Evolutionary conservation across 2,888 invertebrate species (phyloP).

Genomic region (Oligia strigilis): DNA sequence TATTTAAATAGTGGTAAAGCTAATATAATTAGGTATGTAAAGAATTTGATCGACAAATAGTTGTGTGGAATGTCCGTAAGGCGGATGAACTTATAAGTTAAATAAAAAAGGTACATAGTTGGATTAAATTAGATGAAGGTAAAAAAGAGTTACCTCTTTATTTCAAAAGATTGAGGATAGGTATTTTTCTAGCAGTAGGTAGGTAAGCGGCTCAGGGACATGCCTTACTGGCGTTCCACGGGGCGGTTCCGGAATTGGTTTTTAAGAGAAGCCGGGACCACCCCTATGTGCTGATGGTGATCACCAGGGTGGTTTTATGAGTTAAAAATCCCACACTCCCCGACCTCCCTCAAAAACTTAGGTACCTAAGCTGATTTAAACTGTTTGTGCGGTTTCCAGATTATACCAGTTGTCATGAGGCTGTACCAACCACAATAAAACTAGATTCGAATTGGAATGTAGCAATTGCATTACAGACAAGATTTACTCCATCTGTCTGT

Average conservation of each 20-base stretch:
- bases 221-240: too few species aligned
- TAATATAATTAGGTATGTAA: constrained; percentile 13
- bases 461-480: neutral
- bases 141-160: neutral
- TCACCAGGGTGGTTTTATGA: too few species aligned
- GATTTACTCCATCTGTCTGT: neutral
- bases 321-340: too few species aligned
- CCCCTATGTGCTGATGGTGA: too few species aligned
- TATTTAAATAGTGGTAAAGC: constrained; percentile 28
- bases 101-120: neutral
- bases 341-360: neutral
- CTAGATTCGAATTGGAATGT: neutral
- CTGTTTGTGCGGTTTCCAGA: neutral
- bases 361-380: neutral
- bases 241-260: too few species aligned
- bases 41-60: constrained; percentile 9
- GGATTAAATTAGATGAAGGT: neutral
- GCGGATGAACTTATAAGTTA: too few species aligned
- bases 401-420: neutral
- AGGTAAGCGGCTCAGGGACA: neutral
- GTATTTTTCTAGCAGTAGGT: neutral
- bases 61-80: neutral
- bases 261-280: too few species aligned
- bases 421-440: neutral
- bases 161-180: neutral